Base-by-base conservation (phyloP, 2,797 vertebrate species). In the Simalia tracyae region DNA sequence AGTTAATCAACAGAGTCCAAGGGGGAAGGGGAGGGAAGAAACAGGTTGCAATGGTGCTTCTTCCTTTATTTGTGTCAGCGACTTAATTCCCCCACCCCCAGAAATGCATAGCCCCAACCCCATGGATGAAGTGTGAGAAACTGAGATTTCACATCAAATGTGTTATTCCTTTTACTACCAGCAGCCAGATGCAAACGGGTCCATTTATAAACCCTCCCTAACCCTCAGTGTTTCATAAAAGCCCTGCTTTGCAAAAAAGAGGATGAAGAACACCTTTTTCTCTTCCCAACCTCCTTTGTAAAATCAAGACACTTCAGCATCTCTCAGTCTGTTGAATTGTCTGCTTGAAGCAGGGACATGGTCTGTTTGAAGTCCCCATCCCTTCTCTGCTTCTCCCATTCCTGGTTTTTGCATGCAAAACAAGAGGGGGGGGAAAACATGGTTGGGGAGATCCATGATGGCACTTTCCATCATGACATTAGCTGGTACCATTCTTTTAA, bases 121-220 rank as follows among this genome's bases (percentile, higher is more conserved):
- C 24, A 59, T 72, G 57, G 59, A 87, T 81, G 60, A 50, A 63
- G 72, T 36, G 86, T 64, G 50, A 90, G 68, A 92, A 90, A 72
- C 92, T 42, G 59, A 90, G 89, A 66, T 88, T 92, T 90, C 68
- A 59, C 68, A 88, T 90, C 68, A 81, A 57, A 90, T 90, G 92
- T 88, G 89, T 90, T 87, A 64, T 92, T 87, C 85, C 50, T 54
- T 85, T 86, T 87, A 92, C 89, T 90, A 92, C 59, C 89, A 81
- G 19, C 89, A 90, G 89, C 46, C 89, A 81, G 85, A 63, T 86
- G 11, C 64, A 92, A 88, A 92, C 6, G 26, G 85, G 59, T 90
- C 87, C 89, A 92, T 92, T 92, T 90, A 88, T 66, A 92, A 59
- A 89, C 88, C 63, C 76, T 89, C 61, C 90, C 15, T 85, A 19